phyloP scores from a whole-genome alignment of 2,797 vertebrate species.

The Rhinoraja longicauda region DNA sequence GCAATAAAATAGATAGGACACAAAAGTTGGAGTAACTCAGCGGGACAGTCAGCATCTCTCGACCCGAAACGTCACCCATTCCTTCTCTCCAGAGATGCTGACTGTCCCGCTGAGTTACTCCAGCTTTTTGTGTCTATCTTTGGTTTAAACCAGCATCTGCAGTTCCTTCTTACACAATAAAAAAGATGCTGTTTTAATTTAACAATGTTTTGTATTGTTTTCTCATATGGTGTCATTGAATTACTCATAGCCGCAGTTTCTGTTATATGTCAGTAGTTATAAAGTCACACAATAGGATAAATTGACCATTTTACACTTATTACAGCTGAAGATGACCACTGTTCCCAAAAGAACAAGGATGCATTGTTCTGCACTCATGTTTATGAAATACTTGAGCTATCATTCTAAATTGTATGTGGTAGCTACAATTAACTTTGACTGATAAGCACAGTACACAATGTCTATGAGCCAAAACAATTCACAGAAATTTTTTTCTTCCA shows the following conservation, averaged over 20 bases:
- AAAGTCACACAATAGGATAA: not conserved
- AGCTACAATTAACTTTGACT: constrained; percentile 21
- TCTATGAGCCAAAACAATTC: not conserved
- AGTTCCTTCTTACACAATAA: not conserved
- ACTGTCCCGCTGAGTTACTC: too few species aligned
- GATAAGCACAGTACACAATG: constrained; percentile 26
- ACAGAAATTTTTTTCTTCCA: not conserved
- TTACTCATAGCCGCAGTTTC: not conserved
- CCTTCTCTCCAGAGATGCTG: too few species aligned
- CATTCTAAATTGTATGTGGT: constrained; percentile 22
- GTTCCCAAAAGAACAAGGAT: not conserved
- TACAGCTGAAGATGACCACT: not conserved
- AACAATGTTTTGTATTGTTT: constrained; percentile 4
- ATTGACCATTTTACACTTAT: not conserved
- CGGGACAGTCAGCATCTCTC: too few species aligned
- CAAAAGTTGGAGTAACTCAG: too few species aligned
- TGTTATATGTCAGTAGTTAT: not conserved
- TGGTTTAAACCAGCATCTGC: too few species aligned
- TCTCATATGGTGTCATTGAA: not conserved
- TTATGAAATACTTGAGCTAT: constrained; percentile 32
- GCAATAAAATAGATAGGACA: not conserved
- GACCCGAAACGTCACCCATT: too few species aligned
- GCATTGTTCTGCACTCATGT: constrained; percentile 28
- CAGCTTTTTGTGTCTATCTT: too few species aligned
- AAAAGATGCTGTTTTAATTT: not conserved